Percentiles rank a stretch among this genome's conserved stretches.
Evolutionary conservation across 2,888 invertebrate species (phyloP).

Genomic region (Caenorhabditis wallacei): DNA sequence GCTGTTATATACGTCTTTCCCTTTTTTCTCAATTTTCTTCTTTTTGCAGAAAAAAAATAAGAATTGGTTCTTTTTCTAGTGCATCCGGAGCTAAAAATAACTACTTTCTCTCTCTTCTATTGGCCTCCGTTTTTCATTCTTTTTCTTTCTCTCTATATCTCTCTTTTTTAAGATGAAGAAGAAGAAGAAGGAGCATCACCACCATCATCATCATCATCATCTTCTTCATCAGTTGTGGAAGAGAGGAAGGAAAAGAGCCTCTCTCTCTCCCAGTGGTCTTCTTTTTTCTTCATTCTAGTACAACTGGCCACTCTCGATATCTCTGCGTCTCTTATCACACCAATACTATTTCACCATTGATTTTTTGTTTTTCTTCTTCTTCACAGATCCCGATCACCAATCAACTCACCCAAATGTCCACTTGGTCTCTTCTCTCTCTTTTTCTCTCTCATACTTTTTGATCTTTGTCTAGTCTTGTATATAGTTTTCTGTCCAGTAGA

Average conservation of each 20-base stretch:
- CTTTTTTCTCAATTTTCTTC: slow-evolving; percentile 6
- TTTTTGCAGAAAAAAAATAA: slow-evolving; percentile 15
- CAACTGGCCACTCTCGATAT: slow-evolving; percentile 54
- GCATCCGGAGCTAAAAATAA: slow-evolving; percentile 49
- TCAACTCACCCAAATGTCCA: background rate
- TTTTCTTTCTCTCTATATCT: slow-evolving; percentile 8
- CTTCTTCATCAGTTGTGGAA: background rate
- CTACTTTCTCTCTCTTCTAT: slow-evolving; percentile 1
- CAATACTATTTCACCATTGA: slow-evolving; percentile 34
- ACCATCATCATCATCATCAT: slow-evolving; percentile 13
- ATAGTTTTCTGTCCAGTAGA: background rate
- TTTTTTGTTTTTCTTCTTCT: slow-evolving; percentile 33
- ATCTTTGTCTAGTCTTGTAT: slow-evolving; percentile 3
- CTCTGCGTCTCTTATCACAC: slow-evolving; percentile 40
- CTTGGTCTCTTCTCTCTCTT: background rate
- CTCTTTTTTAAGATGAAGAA: background rate
- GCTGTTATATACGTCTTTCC: too few species aligned
- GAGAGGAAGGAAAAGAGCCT: slow-evolving; percentile 6
- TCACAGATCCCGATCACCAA: background rate
- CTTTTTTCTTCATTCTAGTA: slow-evolving; percentile 46
- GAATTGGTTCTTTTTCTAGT: slow-evolving; percentile 39
- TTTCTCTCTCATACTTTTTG: background rate
- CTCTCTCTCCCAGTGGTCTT: slow-evolving; percentile 20
- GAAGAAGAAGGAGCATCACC: slow-evolving; percentile 15
- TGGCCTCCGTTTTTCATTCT: slow-evolving; percentile 3